phyloP scores from a whole-genome alignment of 2,888 invertebrate genomes.

The Ferdinandea cuprea region DNA sequence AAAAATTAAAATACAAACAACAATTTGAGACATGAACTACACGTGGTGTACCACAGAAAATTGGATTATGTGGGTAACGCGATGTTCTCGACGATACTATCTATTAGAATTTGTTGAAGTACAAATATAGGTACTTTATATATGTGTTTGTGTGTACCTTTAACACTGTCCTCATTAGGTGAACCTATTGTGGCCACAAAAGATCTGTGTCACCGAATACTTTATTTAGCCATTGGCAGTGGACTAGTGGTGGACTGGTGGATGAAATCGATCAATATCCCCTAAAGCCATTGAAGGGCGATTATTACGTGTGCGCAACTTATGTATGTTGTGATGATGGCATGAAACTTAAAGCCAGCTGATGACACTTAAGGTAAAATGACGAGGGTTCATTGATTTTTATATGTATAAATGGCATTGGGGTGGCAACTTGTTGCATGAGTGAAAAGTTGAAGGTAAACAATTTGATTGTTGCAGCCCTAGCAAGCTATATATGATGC shows the following conservation, averaged over 20 bases:
- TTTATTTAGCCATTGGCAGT: conserved; percentile 50
- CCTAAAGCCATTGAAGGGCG: conserved; percentile 55
- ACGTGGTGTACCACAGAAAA: conserved; percentile 66
- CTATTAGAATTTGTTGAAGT: conserved; percentile 46
- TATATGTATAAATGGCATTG: conserved; percentile 22
- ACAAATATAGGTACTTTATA: conserved; percentile 15
- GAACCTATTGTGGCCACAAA: conserved; percentile 33
- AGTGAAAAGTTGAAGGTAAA: not conserved
- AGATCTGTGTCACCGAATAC: conserved; percentile 55
- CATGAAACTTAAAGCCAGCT: conserved; percentile 37
- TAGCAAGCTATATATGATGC: too few relatives aligned
- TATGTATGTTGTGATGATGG: conserved; percentile 38
- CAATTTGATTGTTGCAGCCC: not conserved
- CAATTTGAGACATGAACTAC: conserved; percentile 37
- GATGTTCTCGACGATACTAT: conserved; percentile 23
- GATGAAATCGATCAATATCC: conserved; percentile 37
- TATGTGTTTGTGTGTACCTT: not conserved
- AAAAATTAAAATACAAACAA: conserved; percentile 37
- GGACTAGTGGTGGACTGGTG: too few relatives aligned
- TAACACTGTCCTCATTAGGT: conserved; percentile 29
- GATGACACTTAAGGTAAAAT: conserved; percentile 15
- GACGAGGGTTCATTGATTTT: conserved; percentile 21
- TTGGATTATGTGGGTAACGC: conserved; percentile 71
- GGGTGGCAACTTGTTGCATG: conserved; percentile 33
- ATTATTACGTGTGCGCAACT: conserved; percentile 56